Base-by-base conservation (phyloP, 2,113 vertebrate species). In the Prietella phreatophila region DNA sequence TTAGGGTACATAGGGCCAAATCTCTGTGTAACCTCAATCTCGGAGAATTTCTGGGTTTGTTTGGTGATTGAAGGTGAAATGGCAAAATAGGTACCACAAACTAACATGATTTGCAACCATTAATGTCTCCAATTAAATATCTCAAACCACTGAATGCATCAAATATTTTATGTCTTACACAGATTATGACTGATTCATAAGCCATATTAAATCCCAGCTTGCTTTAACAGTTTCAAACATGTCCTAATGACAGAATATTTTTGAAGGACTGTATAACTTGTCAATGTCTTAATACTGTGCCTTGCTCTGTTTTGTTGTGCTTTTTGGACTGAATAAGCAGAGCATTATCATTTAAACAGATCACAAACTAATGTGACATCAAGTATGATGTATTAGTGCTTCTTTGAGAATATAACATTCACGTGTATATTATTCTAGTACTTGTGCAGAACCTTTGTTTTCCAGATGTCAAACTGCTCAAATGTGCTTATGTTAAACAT, bases 121-220 rank as follows among this genome's bases (percentile, higher is more conserved):
- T 11, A 55, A 55, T 30, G 25, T 2, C 25, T 47, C 47, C 47
- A 47, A 30, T 0, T 0, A 53, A 79, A 17, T 30, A 53, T 55
- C 14, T 80, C 50, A 55, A 55, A 80, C 42, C 71, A 75, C 36
- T 75, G 36, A 42, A 55, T 80, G n/a, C 22, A 78, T n/a, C 30
- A 58, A 73, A 55, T 53, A 58, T 58, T 47, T 47, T 47, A 47
- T 47, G 42, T 6, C 42, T 56, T 39, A 60, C 55, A 76, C 25
- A 61, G 55, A 86, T 67, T 42, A 87, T 82, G 85, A 30, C 79
- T 82, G 47, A 69, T 71, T 69, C n/a, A 53, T 25, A 69, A 39
- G 55, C 20, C 56, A 71, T 13, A 67, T 8, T 33, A 82, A 82
- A 27, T 50, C 50, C n/a, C 3, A 71, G 78, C 14, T 69, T 87